These are phyloP conservation scores for Neotoma lepida DNA, from an alignment of 2,113 vertebrate species.

Conservation along the genomic window DNA sequence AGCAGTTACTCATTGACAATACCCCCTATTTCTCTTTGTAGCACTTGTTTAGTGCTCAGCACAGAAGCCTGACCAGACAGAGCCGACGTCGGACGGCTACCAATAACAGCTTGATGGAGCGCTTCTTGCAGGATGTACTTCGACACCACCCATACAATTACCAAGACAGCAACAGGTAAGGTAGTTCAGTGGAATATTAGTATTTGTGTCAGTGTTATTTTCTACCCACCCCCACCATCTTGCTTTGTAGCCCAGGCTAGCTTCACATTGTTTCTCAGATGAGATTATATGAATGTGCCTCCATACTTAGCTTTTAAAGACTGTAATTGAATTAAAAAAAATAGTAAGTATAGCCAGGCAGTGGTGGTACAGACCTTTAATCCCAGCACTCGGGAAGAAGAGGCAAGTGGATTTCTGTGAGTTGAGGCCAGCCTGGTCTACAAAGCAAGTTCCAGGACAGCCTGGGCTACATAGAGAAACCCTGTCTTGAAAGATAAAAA, in stretches of 20 bases:
- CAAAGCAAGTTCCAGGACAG: not conserved
- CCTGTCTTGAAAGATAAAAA: not conserved
- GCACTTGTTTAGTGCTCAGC: conserved; percentile 92
- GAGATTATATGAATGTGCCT: not conserved
- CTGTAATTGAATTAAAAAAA: not conserved
- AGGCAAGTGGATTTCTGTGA: not conserved
- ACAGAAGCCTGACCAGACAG: conserved; percentile 87
- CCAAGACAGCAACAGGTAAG: conserved; percentile 90
- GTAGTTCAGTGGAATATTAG: not conserved
- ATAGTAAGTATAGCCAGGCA: not conserved
- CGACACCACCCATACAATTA: conserved; percentile 91
- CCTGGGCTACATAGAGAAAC: not conserved
- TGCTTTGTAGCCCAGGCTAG: not conserved
- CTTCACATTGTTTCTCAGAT: not conserved
- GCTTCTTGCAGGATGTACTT: conserved; percentile 94
- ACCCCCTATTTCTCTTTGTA: conserved; percentile 76
- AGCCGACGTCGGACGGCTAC: conserved; percentile 79
- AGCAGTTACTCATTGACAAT: not conserved
- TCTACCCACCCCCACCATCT: not conserved
- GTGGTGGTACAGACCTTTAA: not conserved
- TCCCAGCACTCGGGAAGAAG: not conserved
- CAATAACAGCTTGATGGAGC: conserved; percentile 88
- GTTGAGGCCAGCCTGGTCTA: not conserved
- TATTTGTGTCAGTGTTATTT: not conserved
- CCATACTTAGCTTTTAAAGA: not conserved